These are phyloP conservation scores for Sminthurides bifidus DNA, from an alignment of 1,140 invertebrate species.

Conservation along the genomic window DNA sequence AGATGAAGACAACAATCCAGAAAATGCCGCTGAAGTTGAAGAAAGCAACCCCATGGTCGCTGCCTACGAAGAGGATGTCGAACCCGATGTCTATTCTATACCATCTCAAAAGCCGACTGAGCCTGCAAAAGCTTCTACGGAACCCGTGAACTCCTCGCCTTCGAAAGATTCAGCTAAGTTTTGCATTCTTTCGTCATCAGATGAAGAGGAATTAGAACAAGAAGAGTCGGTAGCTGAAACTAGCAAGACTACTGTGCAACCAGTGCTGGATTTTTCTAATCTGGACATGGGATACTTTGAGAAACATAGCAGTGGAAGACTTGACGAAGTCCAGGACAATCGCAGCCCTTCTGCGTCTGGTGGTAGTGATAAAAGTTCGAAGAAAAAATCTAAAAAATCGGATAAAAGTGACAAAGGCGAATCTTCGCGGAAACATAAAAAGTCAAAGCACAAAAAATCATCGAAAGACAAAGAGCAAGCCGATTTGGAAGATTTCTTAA, in stretches of 20 bases:
- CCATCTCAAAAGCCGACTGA: neutral
- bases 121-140: neutral
- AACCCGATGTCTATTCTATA: conserved; percentile 42
- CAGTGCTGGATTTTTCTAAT: too few relatives aligned
- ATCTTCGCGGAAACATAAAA: conserved; percentile 24
- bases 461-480: conserved; percentile 46
- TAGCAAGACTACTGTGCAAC: conserved; percentile 20
- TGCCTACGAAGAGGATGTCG: conserved; percentile 74
- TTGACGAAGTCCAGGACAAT: conserved; percentile 35
- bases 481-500: conserved; percentile 55
- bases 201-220: neutral
- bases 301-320: conserved; percentile 41
- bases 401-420: too few relatives aligned
- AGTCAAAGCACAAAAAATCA: conserved; percentile 37
- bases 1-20: too few relatives aligned
- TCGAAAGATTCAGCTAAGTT: neutral
- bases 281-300: conserved; percentile 45
- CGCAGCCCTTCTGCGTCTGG: conserved; percentile 33
- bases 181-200: conserved; percentile 2
- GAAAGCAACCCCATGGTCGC: conserved; percentile 71
- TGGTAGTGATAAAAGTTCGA: neutral
- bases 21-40: conserved; percentile 56
- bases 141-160: neutral
- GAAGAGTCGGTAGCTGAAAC: conserved; percentile 35
- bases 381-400: conserved; percentile 26